Evolutionary conservation across 2,888 invertebrate genomes (phyloP), one percentile per base, ranked within the genome.

Genomic region (Tachina lurida): DNA sequence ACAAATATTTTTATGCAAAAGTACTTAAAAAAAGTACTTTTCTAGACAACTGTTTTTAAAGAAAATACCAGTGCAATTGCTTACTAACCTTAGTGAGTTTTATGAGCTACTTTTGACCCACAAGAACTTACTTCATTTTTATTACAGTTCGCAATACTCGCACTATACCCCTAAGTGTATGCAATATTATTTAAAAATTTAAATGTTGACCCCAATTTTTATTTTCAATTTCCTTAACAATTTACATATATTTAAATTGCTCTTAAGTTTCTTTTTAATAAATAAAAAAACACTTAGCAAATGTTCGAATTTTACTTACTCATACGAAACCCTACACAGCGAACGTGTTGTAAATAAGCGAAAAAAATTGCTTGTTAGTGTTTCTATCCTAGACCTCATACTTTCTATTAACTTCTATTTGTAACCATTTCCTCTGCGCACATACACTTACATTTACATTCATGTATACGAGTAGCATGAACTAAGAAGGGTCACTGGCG

Each of bases 401-500:
- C 12, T 54, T 54, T 17, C 54, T 22, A 19, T 54, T 19, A 31
- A 31, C 0, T 54, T 54, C 22, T 12, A 12, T 4, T 5, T 12
- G 39, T 45, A 17, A 54, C 12, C 19, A 54, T 10, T 17, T n/a
- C 52, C 52, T 12, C 8, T n/a, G 9, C 10, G 9, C 17, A 17
- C 54, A 17, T 31, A 31, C 31, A 31, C 3, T 22, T 22, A 54
- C 54, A 17, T 17, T 54, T 19, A 10, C 17, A 54, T 17, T 17
- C 8, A 8, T 54, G 9, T 19, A 54, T 17, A 9, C 54, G 8
- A 10, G 54, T 3, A 54, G 10, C 8, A 47, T 12, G 13, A 47
- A 17, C 31, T 31, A 31, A 31, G 19, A 31, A 31, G 19, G 52
- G 62, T 56, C 52, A 78, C 62, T 45, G 63, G 56, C 12, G 39